These are phyloP conservation scores for Drosophila sproati DNA, from an alignment of 1,140 invertebrate species.

Conservation along the genomic window DNA sequence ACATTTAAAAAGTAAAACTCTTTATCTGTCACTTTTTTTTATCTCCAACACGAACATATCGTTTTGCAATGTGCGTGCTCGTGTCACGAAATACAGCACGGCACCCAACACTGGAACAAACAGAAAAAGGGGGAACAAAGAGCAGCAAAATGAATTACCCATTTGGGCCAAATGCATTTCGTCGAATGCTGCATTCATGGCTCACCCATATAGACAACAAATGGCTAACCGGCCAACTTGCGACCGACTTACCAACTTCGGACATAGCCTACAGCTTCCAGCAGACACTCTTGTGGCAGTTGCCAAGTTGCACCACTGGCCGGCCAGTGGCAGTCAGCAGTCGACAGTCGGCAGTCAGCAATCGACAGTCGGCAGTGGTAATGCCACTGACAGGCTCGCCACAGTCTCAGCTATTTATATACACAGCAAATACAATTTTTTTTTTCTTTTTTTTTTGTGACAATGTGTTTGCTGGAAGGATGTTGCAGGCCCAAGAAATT, in stretches of 20 bases:
- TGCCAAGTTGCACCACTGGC: constrained; percentile 2
- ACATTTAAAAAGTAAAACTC: no score
- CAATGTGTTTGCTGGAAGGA: constrained; percentile 70
- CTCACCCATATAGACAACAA: constrained; percentile 48
- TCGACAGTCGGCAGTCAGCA: background rate
- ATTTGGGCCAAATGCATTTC: constrained; percentile 64
- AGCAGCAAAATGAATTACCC: constrained; percentile 75
- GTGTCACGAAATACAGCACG: background rate
- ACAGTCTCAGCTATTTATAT: constrained; percentile 66
- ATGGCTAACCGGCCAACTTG: constrained; percentile 26
- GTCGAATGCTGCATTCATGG: constrained; percentile 42
- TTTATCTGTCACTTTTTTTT: no score
- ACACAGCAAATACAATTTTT: constrained; percentile 34
- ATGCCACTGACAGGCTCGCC: constrained; percentile 32
- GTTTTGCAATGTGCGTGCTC: background rate
- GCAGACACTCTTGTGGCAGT: constrained; percentile 42
- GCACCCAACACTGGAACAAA: background rate
- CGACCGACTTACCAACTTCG: constrained; percentile 62
- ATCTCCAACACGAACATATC: no score
- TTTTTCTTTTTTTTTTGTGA: constrained; percentile 53
- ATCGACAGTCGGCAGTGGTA: background rate
- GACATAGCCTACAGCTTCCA: constrained; percentile 21
- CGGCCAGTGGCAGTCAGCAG: constrained; percentile 8
- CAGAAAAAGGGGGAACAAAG: constrained; percentile 23
- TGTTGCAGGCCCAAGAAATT: constrained; percentile 66